Conservation (phyloP, 2,888 invertebrate genomes). For the Tenodera sinensis region DNA sequence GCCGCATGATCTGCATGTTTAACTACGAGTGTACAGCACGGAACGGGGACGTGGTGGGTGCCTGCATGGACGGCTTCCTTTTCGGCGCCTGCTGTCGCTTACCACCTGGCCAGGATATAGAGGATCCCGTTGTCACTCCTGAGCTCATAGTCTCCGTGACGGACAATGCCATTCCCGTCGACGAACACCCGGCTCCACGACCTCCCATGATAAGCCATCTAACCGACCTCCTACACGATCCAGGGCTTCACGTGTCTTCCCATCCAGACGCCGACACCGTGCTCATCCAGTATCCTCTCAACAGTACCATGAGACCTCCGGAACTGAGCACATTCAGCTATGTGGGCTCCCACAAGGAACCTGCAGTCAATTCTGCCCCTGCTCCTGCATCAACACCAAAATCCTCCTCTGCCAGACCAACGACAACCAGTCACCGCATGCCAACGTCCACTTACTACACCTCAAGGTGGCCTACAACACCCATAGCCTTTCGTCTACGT, state of each 20-base stretch:
- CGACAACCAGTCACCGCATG: conserved; percentile 22
- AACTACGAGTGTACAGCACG: conserved; percentile 82
- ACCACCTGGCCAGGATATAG: conserved; percentile 41
- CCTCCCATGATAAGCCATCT: not conserved
- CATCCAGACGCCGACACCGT: conserved; percentile 57
- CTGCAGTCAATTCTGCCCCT: not conserved
- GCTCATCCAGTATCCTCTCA: conserved; percentile 47
- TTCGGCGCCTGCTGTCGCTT: conserved; percentile 88
- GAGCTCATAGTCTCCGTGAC: not conserved
- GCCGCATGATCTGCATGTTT: conserved; percentile 88
- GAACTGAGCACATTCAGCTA: conserved; percentile 31
- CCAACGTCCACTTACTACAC: conserved; percentile 25
- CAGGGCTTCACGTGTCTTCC: conserved; percentile 8
- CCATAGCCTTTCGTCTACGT: conserved; percentile 32
- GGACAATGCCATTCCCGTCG: not conserved
- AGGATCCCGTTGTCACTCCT: conserved; percentile 17
- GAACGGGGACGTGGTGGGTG: conserved; percentile 79
- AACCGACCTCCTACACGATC: conserved; percentile 7
- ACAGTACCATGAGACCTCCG: not conserved
- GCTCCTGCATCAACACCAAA: conserved; percentile 17
- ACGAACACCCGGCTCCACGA: not conserved
- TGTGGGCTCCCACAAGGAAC: conserved; percentile 26
- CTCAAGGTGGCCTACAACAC: conserved; percentile 15
- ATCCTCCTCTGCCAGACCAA: conserved; percentile 17
- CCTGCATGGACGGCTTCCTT: conserved; percentile 90